phyloP scores from a whole-genome alignment of 2,888 invertebrate species.

The Scaptomyza reducta region DNA sequence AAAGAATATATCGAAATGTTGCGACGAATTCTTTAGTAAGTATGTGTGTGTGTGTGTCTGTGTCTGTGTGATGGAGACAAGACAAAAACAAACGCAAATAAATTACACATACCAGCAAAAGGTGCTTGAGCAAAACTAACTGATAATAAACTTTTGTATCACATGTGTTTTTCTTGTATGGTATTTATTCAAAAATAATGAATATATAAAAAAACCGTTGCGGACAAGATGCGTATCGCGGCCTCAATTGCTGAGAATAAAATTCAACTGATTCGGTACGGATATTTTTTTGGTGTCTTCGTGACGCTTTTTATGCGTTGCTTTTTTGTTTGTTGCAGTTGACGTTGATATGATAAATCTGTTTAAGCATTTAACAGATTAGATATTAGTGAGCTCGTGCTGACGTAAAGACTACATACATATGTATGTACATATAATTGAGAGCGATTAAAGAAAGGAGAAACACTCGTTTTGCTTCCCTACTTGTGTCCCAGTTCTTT shows the following conservation, averaged over 20 bases:
- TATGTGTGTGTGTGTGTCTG: not conserved
- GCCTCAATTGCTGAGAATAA: conserved; percentile 47
- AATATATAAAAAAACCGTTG: conserved; percentile 23
- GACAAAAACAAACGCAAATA: conserved; percentile 29
- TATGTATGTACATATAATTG: conserved; percentile 4
- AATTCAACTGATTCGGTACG: conserved; percentile 56
- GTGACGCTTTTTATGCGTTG: conserved; percentile 20
- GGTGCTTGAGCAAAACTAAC: conserved; percentile 6
- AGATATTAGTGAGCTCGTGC: conserved; percentile 58
- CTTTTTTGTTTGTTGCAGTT: conserved; percentile 42
- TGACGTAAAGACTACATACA: conserved; percentile 23
- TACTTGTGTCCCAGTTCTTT: conserved; percentile 53
- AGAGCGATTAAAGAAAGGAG: conserved; percentile 24
- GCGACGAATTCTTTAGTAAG: conserved; percentile 13
- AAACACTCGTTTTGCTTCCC: conserved; percentile 16
- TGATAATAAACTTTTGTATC: conserved; percentile 24
- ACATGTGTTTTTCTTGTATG: not conserved
- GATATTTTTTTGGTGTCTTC: conserved; percentile 20
- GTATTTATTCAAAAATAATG: not conserved
- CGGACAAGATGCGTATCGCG: conserved; percentile 40
- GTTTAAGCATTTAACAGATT: conserved; percentile 65
- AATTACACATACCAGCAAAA: conserved; percentile 17
- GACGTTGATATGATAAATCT: conserved; percentile 70
- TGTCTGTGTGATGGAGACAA: conserved; percentile 20
- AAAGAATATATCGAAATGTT: conserved; percentile 18